Evolutionary conservation across 2,113 vertebrate species (phyloP), one percentile per base, ranked within the genome.

Genomic region (Phalacrocorax brasilianus): DNA sequence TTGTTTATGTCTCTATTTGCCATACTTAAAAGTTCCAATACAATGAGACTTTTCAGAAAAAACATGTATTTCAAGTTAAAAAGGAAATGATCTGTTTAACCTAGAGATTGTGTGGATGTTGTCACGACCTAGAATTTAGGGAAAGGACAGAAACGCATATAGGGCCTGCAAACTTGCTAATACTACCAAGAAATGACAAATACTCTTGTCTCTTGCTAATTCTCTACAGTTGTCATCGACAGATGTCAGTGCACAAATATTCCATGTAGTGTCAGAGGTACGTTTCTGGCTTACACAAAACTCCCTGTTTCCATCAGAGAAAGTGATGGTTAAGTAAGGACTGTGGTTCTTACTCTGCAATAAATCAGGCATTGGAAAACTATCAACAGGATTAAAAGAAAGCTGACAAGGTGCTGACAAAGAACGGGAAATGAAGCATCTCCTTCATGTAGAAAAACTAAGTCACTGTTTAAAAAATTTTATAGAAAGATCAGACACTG

Each of bases 401-500:
- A 77, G 91, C 83, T 70, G 44, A 78, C 12, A 23, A 26, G 62
- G 45, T 42, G 67, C 45, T 71, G 95, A 92, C 7, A 1, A 82
- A 89, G 86, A 79, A 89, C 5, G 3, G 42, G 71, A 82, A 93
- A 85, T 42, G 70, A 91, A 97, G 30, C 13, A 47, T 87, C 76
- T 94, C 92, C 82, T 95, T 91, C 89, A 79, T 6, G 55, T 88
- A 97, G 89, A 91, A 95, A 95, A 95, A 88, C 27, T 17, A 79
- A 94, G 66, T 74, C n/a, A 47, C 52, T 7, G 66, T 20, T 93
- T 94, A 91, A 40, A 96, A 94, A 95, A 94, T 44, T 17, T 30
- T 77, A 58, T 55, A 95, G 81, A 94, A 95, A 97, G 91, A 93
- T 89, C 91, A 91, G 94, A 95, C 76, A 62, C 53, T 45, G 91